Conservation (phyloP, 1,140 invertebrate genomes). For the Cydia splendana region DNA sequence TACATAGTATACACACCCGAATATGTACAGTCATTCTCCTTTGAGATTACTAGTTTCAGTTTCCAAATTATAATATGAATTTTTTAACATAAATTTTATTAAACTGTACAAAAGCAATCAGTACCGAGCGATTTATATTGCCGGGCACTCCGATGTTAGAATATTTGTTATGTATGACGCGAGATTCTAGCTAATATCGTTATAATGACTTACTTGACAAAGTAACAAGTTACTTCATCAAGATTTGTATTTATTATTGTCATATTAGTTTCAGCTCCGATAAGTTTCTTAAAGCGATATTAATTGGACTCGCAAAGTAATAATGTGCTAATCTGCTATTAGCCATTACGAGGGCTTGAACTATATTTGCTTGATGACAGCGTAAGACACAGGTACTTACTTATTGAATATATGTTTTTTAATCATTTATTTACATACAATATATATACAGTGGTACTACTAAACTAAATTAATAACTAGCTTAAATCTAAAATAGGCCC, state of each 20-base stretch:
- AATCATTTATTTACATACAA: no score
- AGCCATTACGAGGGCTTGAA: background rate
- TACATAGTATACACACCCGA: background rate
- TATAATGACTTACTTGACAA: background rate
- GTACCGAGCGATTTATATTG: no score
- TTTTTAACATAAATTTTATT: no score
- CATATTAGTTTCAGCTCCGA: slow-evolving; percentile 17
- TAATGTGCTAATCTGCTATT: background rate
- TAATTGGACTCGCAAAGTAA: background rate
- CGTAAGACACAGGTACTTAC: background rate
- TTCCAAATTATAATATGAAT: no score
- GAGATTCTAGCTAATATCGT: background rate
- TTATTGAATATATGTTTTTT: no score
- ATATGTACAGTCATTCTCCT: no score
- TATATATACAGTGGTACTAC: no score
- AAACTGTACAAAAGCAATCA: no score
- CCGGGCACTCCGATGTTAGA: no score
- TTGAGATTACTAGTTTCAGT: no score
- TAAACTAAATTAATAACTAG: no score
- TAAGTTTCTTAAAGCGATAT: slow-evolving; percentile 17
- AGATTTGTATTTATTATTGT: slow-evolving; percentile 15
- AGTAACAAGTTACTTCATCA: background rate
- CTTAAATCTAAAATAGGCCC: no score
- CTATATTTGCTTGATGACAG: slow-evolving; percentile 5
- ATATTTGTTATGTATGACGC: background rate